phyloP scores from a whole-genome alignment of 2,113 vertebrate species.

The Neoarius graeffei region DNA sequence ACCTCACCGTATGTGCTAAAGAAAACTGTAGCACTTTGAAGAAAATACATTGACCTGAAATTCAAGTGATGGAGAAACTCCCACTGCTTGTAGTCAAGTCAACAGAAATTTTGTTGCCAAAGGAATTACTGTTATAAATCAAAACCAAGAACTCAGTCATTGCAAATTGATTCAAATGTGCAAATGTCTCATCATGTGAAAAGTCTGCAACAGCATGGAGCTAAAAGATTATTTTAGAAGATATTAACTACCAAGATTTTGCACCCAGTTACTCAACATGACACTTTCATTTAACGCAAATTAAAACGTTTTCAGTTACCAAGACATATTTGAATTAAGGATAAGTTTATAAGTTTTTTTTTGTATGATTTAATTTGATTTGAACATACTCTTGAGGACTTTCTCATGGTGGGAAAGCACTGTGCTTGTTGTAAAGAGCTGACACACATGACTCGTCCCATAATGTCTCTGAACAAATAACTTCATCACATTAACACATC shows the following conservation, averaged over 20 bases:
- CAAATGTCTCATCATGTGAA: background rate
- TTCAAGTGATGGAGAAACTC: background rate
- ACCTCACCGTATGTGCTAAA: background rate
- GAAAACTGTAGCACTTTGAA: background rate
- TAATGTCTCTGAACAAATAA: too few species aligned
- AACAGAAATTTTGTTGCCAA: background rate
- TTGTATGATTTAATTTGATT: background rate
- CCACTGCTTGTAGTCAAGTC: background rate
- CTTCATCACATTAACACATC: too few species aligned
- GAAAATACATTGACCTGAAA: background rate
- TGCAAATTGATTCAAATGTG: background rate
- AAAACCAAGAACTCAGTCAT: background rate
- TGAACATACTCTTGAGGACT: too few species aligned
- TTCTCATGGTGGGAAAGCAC: too few species aligned
- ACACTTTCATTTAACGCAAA: background rate
- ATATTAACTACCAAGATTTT: background rate
- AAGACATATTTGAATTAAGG: background rate
- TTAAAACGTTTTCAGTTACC: background rate
- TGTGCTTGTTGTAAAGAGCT: background rate
- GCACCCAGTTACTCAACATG: background rate
- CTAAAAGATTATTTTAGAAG: background rate
- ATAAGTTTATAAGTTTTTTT: background rate
- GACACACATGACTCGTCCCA: background rate
- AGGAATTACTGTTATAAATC: background rate
- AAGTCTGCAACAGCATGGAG: background rate